These are phyloP conservation scores for Melanotaenia duboulayi DNA, from an alignment of 2,113 vertebrate genomes.

Conservation along the genomic window DNA sequence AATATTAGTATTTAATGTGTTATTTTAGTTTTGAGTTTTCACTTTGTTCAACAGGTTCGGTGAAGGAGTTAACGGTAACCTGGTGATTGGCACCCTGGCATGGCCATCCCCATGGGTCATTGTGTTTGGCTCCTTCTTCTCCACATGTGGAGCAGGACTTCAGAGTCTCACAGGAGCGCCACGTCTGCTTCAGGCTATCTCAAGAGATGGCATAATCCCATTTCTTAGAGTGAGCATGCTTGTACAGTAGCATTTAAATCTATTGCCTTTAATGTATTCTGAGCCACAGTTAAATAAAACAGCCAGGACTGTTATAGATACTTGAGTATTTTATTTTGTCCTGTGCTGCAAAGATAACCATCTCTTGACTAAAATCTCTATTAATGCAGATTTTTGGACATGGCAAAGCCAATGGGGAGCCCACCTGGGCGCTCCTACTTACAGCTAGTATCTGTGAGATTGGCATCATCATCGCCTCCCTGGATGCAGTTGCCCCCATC, in stretches of 20 bases:
- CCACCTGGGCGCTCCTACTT: constrained; percentile 96
- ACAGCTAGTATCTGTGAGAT: constrained; percentile 97
- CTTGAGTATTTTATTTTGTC: background rate
- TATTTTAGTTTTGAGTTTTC: background rate
- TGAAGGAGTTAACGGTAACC: constrained; percentile 93
- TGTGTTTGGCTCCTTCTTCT: constrained; percentile 98
- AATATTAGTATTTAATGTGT: background rate
- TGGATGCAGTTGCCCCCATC: constrained; percentile 97
- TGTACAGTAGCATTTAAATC: background rate
- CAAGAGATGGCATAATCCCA: constrained; percentile 95
- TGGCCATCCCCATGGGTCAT: constrained; percentile 98
- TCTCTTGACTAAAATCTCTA: background rate
- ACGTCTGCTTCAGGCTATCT: constrained; percentile 94
- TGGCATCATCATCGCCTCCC: constrained; percentile 97
- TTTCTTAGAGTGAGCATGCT: constrained; percentile 89
- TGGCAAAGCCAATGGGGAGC: constrained; percentile 96
- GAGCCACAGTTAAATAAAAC: background rate
- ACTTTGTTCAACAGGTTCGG: constrained; percentile 86
- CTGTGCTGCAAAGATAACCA: background rate
- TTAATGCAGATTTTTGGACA: constrained; percentile 93
- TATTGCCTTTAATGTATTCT: background rate
- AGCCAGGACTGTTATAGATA: background rate
- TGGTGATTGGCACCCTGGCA: constrained; percentile 95
- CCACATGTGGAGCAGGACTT: constrained; percentile 94
- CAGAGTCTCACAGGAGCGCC: constrained; percentile 97